Conservation (phyloP, 2,888 invertebrate species). For the Cataglyphis cursor region DNA sequence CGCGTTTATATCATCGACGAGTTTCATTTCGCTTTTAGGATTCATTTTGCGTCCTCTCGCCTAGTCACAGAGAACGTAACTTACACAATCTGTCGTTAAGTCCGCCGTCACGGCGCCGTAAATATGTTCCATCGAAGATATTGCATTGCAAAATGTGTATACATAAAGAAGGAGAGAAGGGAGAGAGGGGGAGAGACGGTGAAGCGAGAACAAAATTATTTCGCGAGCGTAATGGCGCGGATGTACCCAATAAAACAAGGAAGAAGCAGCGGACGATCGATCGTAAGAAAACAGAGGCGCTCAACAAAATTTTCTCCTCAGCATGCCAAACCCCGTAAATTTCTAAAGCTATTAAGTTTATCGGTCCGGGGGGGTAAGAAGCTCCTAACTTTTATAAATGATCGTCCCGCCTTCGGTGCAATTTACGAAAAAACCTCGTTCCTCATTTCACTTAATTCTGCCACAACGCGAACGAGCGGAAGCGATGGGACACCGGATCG, state of each 20-base stretch:
- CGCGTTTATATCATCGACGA: not conserved
- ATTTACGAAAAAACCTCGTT: slow-evolving; percentile 83
- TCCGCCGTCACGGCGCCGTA: slow-evolving; percentile 40
- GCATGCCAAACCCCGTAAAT: slow-evolving; percentile 77
- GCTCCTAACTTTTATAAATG: slow-evolving; percentile 85
- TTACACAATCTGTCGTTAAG: slow-evolving; percentile 45
- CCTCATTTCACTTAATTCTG: slow-evolving; percentile 81
- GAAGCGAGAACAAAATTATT: slow-evolving; percentile 54
- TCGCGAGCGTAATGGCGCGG: slow-evolving; percentile 53
- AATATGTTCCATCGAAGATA: slow-evolving; percentile 51
- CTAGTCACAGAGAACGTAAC: slow-evolving; percentile 21
- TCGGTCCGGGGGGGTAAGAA: slow-evolving; percentile 77
- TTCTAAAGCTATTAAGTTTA: slow-evolving; percentile 84
- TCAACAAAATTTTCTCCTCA: slow-evolving; percentile 62
- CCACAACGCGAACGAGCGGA: slow-evolving; percentile 53
- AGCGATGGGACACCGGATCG: slow-evolving; percentile 23
- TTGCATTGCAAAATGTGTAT: slow-evolving; percentile 24
- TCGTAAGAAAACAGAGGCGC: slow-evolving; percentile 51
- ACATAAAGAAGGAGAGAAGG: slow-evolving; percentile 1
- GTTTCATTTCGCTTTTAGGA: slow-evolving; percentile 28
- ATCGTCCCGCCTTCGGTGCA: slow-evolving; percentile 75
- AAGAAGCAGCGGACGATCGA: slow-evolving; percentile 47
- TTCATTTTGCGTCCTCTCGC: slow-evolving; percentile 33
- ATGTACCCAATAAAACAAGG: slow-evolving; percentile 52
- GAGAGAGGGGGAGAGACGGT: not conserved